Base-by-base conservation (phyloP, 1,140 invertebrate genomes). In the Teleogryllus occipitalis region DNA sequence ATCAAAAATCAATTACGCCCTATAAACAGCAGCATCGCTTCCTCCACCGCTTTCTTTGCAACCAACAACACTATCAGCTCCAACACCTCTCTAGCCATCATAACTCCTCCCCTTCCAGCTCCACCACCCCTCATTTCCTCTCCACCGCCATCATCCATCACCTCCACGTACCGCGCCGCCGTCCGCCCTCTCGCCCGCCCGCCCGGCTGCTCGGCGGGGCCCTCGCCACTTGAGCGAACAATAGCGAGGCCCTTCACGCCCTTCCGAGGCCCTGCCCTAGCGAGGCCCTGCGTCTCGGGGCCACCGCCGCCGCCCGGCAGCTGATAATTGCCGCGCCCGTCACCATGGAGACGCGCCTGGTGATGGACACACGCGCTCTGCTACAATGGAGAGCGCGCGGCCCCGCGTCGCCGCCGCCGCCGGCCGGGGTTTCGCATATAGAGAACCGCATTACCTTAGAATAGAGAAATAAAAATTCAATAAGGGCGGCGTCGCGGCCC, bases 381-480 rank as follows among this genome's bases (percentile, higher is more conserved):
- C 54, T 65, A 65, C 54, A 65, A 65, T 65, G 54, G 54, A 65
- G 54, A 18, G 18, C 54, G 10, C 54, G 10, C 18, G 10, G 10
- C 54, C 7, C 54, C 54, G 54, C 54, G 54, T 7, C 18, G 54
- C 54, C 18, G 54, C 54, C 18, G 54, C 18, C 54, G 54, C 54
- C 18, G 54, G 54, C 54, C 54, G 54, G 10, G 54, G 10, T 65
- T 18, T 10, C 54, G 54, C 54, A 65, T 65, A 65, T 65, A 65
- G 54, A 65, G 54, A 18, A 65, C 54, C 54, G 18, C 54, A 65
- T 65, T 65, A 65, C 54, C 54, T 65, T 65, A 65, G 54, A 65
- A 65, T 65, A 65, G 54, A 65, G 54, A 65, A 65, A 65, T 65
- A 65, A 65, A 65, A 65, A 65, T 65, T 65, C 54, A 65, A 65